A percentile compares a stretch with the other conserved stretches of the same genome.
Conservation (phyloP, 2,888 invertebrate species). For the Lottia scabra region DNA sequence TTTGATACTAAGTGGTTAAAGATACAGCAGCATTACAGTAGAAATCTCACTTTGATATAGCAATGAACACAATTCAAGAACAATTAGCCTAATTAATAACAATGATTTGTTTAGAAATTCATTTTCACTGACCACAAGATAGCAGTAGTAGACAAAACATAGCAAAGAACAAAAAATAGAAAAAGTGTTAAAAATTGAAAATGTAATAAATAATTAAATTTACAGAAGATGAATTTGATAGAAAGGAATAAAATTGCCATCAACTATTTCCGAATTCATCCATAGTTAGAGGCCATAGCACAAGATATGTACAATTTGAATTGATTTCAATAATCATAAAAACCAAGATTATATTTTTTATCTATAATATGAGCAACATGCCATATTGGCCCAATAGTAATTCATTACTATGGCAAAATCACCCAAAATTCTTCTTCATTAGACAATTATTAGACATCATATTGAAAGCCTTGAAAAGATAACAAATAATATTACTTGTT, state of each 20-base stretch:
- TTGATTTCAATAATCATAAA: neutral
- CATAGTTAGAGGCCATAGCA: conserved; percentile 1
- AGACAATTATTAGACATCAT: too few species aligned
- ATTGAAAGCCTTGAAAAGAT: too few species aligned
- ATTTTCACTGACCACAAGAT: neutral
- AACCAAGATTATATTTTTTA: neutral
- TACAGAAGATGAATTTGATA: neutral
- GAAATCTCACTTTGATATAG: too few species aligned
- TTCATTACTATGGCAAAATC: neutral
- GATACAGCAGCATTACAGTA: too few species aligned
- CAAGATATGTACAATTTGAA: conserved; percentile 2
- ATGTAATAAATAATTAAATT: conserved; percentile 2
- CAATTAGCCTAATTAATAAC: too few species aligned
- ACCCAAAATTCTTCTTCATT: neutral
- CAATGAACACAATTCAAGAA: too few species aligned
- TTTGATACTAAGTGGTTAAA: too few species aligned
- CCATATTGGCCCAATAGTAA: neutral
- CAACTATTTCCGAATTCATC: neutral
- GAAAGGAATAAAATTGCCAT: conserved; percentile 1
- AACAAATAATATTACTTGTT: too few species aligned
- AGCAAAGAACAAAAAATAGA: neutral
- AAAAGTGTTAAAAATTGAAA: conserved; percentile 4
- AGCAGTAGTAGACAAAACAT: neutral
- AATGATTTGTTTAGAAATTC: neutral
- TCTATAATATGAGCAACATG: conserved; percentile 3